phyloP scores from a whole-genome alignment of 2,797 vertebrate genomes.

The Muraenolepis orangiensis region DNA sequence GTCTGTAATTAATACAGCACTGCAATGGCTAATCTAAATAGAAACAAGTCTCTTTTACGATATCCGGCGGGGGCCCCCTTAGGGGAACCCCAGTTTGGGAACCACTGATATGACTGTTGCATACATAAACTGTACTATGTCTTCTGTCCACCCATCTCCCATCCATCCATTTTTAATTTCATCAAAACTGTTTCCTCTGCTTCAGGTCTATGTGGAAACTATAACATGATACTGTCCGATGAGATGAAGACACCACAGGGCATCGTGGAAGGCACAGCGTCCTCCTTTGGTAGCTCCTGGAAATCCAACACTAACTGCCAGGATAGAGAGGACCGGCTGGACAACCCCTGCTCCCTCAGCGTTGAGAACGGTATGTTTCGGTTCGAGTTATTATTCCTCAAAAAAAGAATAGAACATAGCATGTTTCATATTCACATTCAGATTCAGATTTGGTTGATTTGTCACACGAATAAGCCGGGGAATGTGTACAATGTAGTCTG shows the following conservation, averaged over 20 bases:
- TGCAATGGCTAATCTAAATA: no score
- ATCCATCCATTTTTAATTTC: not conserved
- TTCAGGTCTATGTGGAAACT: constrained; percentile 93
- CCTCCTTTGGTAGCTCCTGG: constrained; percentile 87
- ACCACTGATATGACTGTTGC: no score
- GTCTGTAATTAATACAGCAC: no score
- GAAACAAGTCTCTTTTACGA: no score
- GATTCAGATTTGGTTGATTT: no score
- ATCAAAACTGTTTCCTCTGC: not conserved
- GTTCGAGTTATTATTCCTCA: not conserved
- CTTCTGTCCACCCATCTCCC: not conserved
- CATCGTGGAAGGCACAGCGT: constrained; percentile 86
- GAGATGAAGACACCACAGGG: constrained; percentile 84
- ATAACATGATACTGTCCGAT: constrained; percentile 82
- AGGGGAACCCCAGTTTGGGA: no score
- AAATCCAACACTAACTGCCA: constrained; percentile 80
- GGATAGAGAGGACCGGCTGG: constrained; percentile 76
- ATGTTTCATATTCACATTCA: no score
- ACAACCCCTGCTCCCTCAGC: constrained; percentile 88
- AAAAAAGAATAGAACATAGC: no score
- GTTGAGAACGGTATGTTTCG: constrained; percentile 82
- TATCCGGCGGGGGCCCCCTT: no score
- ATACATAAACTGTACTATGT: not conserved
- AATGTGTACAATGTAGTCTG: not conserved
- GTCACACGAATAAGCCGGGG: no score